phyloP scores from a whole-genome alignment of 2,797 vertebrate species.

The Pseudochirops cupreus region DNA sequence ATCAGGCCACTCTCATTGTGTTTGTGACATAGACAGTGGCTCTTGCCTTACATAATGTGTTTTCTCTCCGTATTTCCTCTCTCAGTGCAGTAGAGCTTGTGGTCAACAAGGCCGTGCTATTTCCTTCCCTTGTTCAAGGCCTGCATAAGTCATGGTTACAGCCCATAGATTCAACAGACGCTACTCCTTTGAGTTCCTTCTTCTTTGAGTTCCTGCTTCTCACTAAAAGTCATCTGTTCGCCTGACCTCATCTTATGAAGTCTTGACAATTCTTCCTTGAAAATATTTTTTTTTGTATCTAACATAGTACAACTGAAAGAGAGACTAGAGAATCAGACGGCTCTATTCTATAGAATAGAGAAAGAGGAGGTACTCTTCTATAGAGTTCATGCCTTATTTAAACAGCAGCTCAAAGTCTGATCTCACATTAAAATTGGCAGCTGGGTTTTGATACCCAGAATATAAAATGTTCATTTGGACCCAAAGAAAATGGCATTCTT shows the following conservation, averaged over 20 bases:
- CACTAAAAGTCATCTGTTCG: background rate
- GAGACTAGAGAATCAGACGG: background rate
- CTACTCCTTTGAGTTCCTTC: background rate
- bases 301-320: background rate
- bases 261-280: background rate
- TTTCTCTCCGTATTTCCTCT: background rate
- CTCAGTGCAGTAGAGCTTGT: background rate
- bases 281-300: background rate
- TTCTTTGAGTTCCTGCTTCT: background rate
- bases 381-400: background rate
- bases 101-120: background rate
- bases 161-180: background rate
- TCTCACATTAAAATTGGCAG: background rate
- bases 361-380: too few species aligned
- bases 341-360: too few species aligned
- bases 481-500: background rate
- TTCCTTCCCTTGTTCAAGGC: slow-evolving; percentile 18
- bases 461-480: background rate
- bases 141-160: background rate
- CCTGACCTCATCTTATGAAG: background rate
- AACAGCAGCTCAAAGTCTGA: background rate
- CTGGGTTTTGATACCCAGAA: background rate
- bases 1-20: background rate
- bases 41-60: background rate
- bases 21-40: background rate